These are phyloP conservation scores for Morpho deidamia DNA, from an alignment of 2,888 invertebrate species.

Conservation along the genomic window DNA sequence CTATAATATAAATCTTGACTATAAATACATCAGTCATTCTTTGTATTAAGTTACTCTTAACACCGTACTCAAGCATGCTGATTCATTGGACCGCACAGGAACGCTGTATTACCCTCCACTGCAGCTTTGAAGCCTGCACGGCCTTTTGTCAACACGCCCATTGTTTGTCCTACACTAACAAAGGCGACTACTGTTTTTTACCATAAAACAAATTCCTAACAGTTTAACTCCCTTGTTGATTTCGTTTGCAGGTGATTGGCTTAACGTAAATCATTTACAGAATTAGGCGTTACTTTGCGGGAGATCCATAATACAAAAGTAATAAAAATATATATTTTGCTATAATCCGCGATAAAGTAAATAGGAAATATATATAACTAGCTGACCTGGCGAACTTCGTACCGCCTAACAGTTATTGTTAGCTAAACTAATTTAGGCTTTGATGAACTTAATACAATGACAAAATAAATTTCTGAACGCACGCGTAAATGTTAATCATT, in stretches of 20 bases:
- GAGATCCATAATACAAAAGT: too few relatives aligned
- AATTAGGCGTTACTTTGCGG: too few relatives aligned
- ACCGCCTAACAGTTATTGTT: too few relatives aligned
- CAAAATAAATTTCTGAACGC: too few relatives aligned
- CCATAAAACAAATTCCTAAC: slow-evolving; percentile 36
- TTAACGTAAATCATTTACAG: neutral
- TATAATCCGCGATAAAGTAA: too few relatives aligned
- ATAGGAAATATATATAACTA: too few relatives aligned
- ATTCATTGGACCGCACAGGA: slow-evolving; percentile 64
- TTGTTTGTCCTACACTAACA: slow-evolving; percentile 63
- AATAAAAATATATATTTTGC: too few relatives aligned
- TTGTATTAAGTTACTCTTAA: slow-evolving; percentile 17
- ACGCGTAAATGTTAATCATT: too few relatives aligned
- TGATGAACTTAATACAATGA: too few relatives aligned
- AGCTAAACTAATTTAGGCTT: too few relatives aligned
- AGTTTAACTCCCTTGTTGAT: slow-evolving; percentile 29
- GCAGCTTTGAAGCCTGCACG: slow-evolving; percentile 52
- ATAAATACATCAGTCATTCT: slow-evolving; percentile 2
- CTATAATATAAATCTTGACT: neutral
- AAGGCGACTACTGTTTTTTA: slow-evolving; percentile 27
- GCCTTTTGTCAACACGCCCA: slow-evolving; percentile 59
- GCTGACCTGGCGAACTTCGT: too few relatives aligned
- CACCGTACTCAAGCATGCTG: slow-evolving; percentile 52
- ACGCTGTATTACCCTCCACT: slow-evolving; percentile 52
- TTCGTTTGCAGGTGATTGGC: neutral